Evolutionary conservation across 2,888 invertebrate species (phyloP), one percentile per base, ranked within the genome.

Genomic region (Cheilosia vernalis): DNA sequence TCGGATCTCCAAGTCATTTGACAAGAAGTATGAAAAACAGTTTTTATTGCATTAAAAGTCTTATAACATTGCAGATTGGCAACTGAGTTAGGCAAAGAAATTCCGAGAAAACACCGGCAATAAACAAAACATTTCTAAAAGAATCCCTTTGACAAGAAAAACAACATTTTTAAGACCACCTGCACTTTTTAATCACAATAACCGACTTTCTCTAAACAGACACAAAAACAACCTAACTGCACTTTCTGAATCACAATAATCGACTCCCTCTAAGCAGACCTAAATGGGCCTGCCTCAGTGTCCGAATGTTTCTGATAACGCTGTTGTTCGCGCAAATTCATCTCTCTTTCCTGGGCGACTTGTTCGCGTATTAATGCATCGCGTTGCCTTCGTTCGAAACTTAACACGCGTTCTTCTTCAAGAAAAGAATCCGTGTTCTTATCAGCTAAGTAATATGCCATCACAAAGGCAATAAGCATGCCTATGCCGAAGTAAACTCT

Each of bases 401-500:
- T 72, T 4, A 33, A 58, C 27, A 40, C 15, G 2, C 85, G 81
- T 67, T 66, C 76, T 44, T 72, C 9, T 53, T 85, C 85, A 49
- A 85, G 49, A 40, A 51, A 72, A 21, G 21, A 19, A 44, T 85
- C 81, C 2, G 42, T 42, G 17, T 53, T 49, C 9, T 4, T 2
- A 4, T 56, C n/a, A 9, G 19, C n/a, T 30, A 40, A 67, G 56
- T 72, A 56, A 40, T 40, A 67, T 21, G n/a, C 21, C 42, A 81
- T n/a, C 0, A 61, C 6, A 30, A 81, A 61, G 10, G n/a, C 70
- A 53, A 81, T 56, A 24, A 85, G 15, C 76, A 85, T 72, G 24
- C 85, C 85, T 44, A 81, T 21, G 4, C 85, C 85, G 42, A 85
- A 81, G 44, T 85, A 85, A 13, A 67, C 4, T 1, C 33, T 76